These are phyloP conservation scores for Muraenolepis orangiensis DNA, from an alignment of 2,797 vertebrate genomes.

Conservation along the genomic window DNA sequence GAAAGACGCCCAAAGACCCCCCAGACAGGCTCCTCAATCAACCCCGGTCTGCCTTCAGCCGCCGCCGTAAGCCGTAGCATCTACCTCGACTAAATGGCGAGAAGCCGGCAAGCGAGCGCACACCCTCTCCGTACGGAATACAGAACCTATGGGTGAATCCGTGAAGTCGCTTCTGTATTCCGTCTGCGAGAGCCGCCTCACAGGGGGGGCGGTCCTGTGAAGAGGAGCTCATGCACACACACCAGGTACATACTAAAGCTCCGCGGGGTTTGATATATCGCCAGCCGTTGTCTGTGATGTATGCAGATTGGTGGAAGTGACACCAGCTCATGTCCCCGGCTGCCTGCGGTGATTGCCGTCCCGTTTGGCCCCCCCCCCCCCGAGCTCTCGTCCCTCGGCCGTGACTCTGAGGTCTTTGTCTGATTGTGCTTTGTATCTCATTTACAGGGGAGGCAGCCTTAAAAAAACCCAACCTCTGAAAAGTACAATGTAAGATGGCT, in stretches of 20 bases:
- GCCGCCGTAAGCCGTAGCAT: background rate
- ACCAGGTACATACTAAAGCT: background rate
- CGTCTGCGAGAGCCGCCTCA: slow-evolving; percentile 12
- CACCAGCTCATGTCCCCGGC: slow-evolving; percentile 44
- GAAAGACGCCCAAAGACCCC: background rate
- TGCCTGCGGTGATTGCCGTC: slow-evolving; percentile 50
- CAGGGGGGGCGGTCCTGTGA: background rate
- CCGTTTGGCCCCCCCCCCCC: slow-evolving; percentile 35
- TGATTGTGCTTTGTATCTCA: slow-evolving; percentile 31
- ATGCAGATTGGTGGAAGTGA: slow-evolving; percentile 54
- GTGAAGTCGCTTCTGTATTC: background rate
- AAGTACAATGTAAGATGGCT: slow-evolving; percentile 22
- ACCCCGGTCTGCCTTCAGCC: background rate
- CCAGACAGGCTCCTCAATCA: background rate
- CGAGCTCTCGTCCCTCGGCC: slow-evolving; percentile 32
- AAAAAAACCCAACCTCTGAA: slow-evolving; percentile 2
- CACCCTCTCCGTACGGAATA: background rate
- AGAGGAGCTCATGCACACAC: too few relatives aligned
- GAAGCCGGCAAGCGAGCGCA: too few relatives aligned
- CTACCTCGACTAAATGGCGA: background rate
- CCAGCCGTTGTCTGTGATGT: slow-evolving; percentile 37
- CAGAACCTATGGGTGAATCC: background rate
- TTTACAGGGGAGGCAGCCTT: slow-evolving; percentile 13
- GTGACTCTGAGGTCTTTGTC: slow-evolving; percentile 34
- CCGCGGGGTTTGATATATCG: background rate